Base-by-base conservation (phyloP, 2,888 invertebrate genomes). In the Tenthredo scrophulariae region DNA sequence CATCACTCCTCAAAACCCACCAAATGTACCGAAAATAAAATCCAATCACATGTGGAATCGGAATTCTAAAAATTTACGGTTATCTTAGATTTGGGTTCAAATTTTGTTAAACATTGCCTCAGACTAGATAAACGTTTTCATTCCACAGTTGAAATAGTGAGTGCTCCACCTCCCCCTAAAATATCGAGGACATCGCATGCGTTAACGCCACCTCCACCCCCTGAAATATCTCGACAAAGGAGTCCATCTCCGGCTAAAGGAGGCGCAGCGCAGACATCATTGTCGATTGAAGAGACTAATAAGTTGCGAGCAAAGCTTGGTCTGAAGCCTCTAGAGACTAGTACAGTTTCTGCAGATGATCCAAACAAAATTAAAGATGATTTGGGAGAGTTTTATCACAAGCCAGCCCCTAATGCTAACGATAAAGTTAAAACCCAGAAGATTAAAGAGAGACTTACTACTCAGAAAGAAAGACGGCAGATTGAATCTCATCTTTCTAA, bases 271-370 rank as follows among this genome's bases (percentile, higher is more conserved):
- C 94, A 91, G 91, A 95, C 93, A 90, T 96, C 95, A 89, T 94
- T 98, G 26, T 97, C 98, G 0, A 95, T 98, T 77, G 96, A 96
- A 84, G 98, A 97, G 89, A 98, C 97, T 6, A 99, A 99, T 93
- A 97, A 96, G 88, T 94, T 99, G 15, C 95, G 99, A 90, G 97
- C 97, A 1, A 98, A 98, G 92, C 95, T 99, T 37, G 99, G 99
- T 0, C 94, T 99, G 54, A 98, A 98, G 91, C 99, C 99, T 0
- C 94, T 99, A 4, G 97, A 98, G 90, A 94, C 97, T 0, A 94
- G 95, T 18, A 90, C 89, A 29, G 90, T 89, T 10, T 88, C 90
- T 37, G 91, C 90, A 86, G 90, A 91, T 74, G 92, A 91, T 18
- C 88, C 91, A 3, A 89, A 90, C 67, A 91, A 92, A 84, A 90